A percentile compares a stretch with the other conserved stretches of the same genome.
Evolutionary conservation across 2,797 vertebrate genomes (phyloP).

Genomic region (Channa striata): DNA sequence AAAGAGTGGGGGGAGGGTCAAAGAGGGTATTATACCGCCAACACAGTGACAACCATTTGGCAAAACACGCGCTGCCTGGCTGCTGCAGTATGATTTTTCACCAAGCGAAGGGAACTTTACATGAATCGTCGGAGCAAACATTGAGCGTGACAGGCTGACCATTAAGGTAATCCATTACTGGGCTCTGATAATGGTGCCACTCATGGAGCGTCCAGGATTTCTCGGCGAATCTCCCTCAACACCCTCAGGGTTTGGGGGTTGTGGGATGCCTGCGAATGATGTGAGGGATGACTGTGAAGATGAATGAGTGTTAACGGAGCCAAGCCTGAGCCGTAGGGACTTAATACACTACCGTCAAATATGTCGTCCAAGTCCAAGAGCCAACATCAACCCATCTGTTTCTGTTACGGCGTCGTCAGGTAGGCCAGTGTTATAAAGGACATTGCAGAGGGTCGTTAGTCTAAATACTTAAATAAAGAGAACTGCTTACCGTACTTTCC

Average conservation of each 20-base stretch:
- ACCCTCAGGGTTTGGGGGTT: constrained; percentile 40
- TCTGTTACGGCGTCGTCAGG: constrained; percentile 34
- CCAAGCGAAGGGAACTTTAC: constrained; percentile 63
- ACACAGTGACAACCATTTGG: constrained; percentile 67
- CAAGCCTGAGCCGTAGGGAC: constrained; percentile 48
- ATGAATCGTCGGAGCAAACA: constrained; percentile 74
- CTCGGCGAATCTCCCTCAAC: constrained; percentile 34
- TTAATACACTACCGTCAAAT: constrained; percentile 56
- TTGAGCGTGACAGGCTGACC: constrained; percentile 69
- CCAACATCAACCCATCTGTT: constrained; percentile 50
- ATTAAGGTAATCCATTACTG: constrained; percentile 73
- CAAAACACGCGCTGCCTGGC: constrained; percentile 55
- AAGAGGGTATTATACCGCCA: constrained; percentile 46
- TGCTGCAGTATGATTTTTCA: constrained; percentile 63
- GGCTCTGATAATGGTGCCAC: constrained; percentile 66
- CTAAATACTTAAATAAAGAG: constrained; percentile 22
- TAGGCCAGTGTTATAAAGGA: constrained; percentile 11
- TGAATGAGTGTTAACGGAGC: constrained; percentile 54
- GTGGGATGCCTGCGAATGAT: constrained; percentile 62
- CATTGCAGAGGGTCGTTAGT: constrained; percentile 3
- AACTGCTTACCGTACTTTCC: no score
- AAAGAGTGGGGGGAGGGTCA: constrained; percentile 20
- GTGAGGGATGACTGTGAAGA: constrained; percentile 65
- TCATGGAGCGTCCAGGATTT: constrained; percentile 48
- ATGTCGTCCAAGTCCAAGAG: constrained; percentile 46